Conservation (phyloP, 2,888 invertebrate genomes). For the Drepana falcataria region DNA sequence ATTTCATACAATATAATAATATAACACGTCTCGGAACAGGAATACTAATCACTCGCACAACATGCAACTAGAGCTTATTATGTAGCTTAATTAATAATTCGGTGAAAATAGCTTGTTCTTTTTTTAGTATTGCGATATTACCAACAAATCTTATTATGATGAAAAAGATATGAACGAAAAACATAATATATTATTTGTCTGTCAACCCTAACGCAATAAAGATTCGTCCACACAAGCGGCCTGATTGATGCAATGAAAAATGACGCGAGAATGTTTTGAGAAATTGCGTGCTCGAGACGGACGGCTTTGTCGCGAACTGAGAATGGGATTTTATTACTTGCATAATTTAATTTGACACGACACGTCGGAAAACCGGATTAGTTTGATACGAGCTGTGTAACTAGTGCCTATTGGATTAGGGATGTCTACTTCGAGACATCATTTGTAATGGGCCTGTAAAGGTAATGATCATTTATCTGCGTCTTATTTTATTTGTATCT, state of each 20-base stretch:
- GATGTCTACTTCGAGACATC: constrained; percentile 35
- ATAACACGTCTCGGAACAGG: too few relatives aligned
- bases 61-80: too few relatives aligned
- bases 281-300: constrained; percentile 63
- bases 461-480: constrained; percentile 54
- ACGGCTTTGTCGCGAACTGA: constrained; percentile 49
- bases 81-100: too few relatives aligned
- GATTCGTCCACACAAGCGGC: constrained; percentile 43
- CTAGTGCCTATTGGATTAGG: constrained; percentile 48
- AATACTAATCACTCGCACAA: too few relatives aligned
- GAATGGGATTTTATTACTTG: constrained; percentile 71
- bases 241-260: constrained; percentile 78
- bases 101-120: too few relatives aligned
- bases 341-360: constrained; percentile 64
- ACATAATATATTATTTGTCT: constrained; percentile 6
- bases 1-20: too few relatives aligned
- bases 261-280: constrained; percentile 76
- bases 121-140: too few relatives aligned
- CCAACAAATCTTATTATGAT: too few relatives aligned
- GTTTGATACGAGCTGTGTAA: constrained; percentile 40
- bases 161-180: too few relatives aligned
- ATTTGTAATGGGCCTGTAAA: constrained; percentile 33
- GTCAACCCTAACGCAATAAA: constrained; percentile 49
- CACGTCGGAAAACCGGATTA: constrained; percentile 48
- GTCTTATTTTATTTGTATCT: constrained; percentile 49